Percentiles rank a stretch among this genome's conserved stretches.
Conservation (phyloP, 2,888 invertebrate species). For the Agonum fuliginosum region DNA sequence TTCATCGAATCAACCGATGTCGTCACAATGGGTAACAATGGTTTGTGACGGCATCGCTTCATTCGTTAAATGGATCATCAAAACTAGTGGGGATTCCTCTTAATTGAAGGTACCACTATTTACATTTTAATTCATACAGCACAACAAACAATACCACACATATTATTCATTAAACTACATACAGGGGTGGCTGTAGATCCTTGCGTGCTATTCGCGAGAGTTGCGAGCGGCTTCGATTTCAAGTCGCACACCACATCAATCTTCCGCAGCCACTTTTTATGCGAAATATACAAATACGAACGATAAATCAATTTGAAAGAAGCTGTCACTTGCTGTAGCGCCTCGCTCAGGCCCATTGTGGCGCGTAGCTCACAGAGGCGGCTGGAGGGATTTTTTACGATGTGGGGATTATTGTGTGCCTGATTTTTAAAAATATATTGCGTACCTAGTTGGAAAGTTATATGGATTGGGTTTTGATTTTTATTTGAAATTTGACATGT, state of each 20-base stretch:
- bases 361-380: conserved; percentile 39
- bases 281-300: conserved; percentile 62
- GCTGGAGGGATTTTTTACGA: neutral
- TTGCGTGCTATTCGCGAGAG: neutral
- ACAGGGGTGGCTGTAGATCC: neutral
- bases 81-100: too few relatives aligned
- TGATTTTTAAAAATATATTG: neutral
- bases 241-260: conserved; percentile 61
- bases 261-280: conserved; percentile 61
- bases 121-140: neutral
- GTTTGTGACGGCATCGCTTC: too few relatives aligned
- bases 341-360: conserved; percentile 54
- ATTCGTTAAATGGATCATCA: too few relatives aligned
- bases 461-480: neutral
- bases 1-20: too few relatives aligned
- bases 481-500: neutral
- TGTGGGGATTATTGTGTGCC: neutral
- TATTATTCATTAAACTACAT: neutral
- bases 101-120: too few relatives aligned
- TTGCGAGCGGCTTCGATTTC: conserved; percentile 52
- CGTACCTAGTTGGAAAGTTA: neutral
- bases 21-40: too few relatives aligned
- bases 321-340: conserved; percentile 61
- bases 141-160: too few relatives aligned
- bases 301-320: conserved; percentile 62